These are phyloP conservation scores for Champsocephalus esox DNA, from an alignment of 2,797 vertebrate species.

Conservation along the genomic window DNA sequence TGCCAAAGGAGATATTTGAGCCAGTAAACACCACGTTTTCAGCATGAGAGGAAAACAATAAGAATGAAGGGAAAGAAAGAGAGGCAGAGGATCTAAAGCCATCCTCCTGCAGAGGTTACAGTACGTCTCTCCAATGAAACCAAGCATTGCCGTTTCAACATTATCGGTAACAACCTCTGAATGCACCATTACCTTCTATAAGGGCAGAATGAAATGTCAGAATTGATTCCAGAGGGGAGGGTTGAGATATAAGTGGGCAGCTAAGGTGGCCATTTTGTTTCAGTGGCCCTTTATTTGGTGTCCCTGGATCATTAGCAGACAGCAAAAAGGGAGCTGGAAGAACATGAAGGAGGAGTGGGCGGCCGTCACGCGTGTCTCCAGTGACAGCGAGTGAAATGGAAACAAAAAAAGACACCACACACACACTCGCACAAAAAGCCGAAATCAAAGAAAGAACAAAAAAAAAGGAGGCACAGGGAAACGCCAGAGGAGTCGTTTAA, in stretches of 20 bases:
- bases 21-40: constrained; percentile 45
- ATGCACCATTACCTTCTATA: constrained; percentile 82
- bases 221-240: constrained; percentile 78
- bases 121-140: constrained; percentile 68
- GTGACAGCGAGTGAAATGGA: constrained; percentile 54
- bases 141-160: constrained; percentile 71
- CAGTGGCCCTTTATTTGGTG: constrained; percentile 65
- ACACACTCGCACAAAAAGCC: background rate
- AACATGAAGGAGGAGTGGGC: constrained; percentile 67
- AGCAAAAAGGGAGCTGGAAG: constrained; percentile 43
- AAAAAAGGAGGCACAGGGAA: constrained; percentile 1
- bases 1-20: constrained; percentile 53
- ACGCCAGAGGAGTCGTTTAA: constrained; percentile 65
- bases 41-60: constrained; percentile 28
- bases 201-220: constrained; percentile 84
- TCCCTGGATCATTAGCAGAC: constrained; percentile 71
- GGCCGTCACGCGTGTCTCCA: constrained; percentile 50
- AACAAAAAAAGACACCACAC: background rate
- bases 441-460: constrained; percentile 40
- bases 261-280: constrained; percentile 77
- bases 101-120: constrained; percentile 65
- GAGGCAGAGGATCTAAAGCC: background rate
- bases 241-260: constrained; percentile 72
- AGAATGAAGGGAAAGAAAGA: background rate
- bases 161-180: constrained; percentile 81